Conservation (phyloP, 2,113 vertebrate genomes). For the Corythaixoides concolor region DNA sequence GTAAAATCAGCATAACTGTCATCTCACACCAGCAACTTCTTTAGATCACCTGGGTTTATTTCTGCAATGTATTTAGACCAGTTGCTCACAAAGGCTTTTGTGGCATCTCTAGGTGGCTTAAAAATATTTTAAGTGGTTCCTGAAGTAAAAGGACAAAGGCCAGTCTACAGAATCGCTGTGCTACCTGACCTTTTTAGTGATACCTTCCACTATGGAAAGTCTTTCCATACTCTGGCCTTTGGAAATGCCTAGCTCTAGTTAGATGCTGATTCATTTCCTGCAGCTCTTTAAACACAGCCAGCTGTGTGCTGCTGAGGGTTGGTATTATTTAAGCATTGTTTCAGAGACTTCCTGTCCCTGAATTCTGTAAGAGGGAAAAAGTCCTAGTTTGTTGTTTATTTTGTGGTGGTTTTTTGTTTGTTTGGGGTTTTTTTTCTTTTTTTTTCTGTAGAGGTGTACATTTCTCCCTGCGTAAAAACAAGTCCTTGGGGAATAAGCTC, state of each 20-base stretch:
- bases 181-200: background rate
- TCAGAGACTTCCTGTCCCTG: constrained; percentile 69
- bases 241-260: constrained; percentile 45
- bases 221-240: constrained; percentile 53
- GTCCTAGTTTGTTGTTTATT: background rate
- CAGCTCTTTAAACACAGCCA: constrained; percentile 60
- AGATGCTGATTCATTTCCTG: constrained; percentile 71
- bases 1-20: background rate
- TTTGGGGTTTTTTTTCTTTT: background rate
- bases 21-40: background rate
- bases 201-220: background rate
- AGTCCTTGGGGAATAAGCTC: constrained; percentile 18
- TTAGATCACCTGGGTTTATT: constrained; percentile 15
- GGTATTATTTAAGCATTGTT: constrained; percentile 61
- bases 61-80: constrained; percentile 46
- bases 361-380: constrained; percentile 6
- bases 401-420: background rate
- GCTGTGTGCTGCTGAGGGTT: constrained; percentile 52
- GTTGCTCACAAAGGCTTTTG: background rate
- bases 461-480: constrained; percentile 15
- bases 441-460: background rate
- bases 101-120: background rate
- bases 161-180: background rate
- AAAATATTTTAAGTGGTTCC: constrained; percentile 3
- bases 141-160: background rate